Conservation (phyloP, 2,888 invertebrate genomes). For the Trypoxylon attenuatum region DNA sequence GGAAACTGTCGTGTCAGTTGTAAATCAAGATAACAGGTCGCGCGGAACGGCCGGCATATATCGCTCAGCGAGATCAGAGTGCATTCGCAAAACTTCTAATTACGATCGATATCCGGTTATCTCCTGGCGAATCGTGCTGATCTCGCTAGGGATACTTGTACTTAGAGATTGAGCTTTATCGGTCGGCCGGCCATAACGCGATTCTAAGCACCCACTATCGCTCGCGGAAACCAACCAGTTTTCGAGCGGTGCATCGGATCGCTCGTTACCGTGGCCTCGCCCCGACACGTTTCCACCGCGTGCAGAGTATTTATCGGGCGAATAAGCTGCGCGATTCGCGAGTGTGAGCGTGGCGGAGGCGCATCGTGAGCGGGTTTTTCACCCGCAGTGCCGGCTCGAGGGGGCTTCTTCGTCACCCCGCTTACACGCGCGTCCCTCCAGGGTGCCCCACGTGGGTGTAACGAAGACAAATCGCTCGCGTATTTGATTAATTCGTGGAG, state of each 20-base stretch:
- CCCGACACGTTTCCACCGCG: neutral
- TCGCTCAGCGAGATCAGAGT: neutral
- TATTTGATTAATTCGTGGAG: slow-evolving; percentile 66
- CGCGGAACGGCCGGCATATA: neutral
- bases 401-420: slow-evolving; percentile 54
- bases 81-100: neutral
- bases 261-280: neutral
- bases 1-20: neutral
- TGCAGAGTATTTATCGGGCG: slow-evolving; percentile 62
- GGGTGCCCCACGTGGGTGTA: slow-evolving; percentile 70
- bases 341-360: slow-evolving; percentile 42
- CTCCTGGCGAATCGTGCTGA: neutral
- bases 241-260: neutral
- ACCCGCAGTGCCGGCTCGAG: slow-evolving; percentile 52
- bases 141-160: no score
- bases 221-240: neutral
- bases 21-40: slow-evolving; percentile 1
- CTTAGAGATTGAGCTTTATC: no score
- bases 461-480: slow-evolving; percentile 71
- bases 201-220: neutral
- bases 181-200: neutral
- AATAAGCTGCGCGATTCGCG: slow-evolving; percentile 66
- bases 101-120: neutral
- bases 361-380: slow-evolving; percentile 53
- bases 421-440: slow-evolving; percentile 56